Conservation (phyloP, 2,797 vertebrate genomes). For the Paedocypris micromegethes region DNA sequence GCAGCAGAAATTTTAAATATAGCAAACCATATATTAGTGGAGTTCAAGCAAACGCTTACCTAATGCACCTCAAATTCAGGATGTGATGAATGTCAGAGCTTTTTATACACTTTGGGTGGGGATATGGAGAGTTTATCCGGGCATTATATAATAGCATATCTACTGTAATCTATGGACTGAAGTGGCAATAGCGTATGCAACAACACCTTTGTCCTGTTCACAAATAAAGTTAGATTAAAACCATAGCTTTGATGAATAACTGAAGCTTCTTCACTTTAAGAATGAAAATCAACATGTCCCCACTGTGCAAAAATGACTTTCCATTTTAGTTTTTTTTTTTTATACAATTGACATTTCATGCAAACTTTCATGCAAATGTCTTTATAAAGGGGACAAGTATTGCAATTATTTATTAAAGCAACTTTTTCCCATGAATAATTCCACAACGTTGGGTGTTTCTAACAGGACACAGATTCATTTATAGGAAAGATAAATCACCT, state of each 20-base stretch:
- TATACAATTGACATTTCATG: background rate
- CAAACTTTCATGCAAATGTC: background rate
- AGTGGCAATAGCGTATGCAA: constrained; percentile 16
- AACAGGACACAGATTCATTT: no score
- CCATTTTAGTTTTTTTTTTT: background rate
- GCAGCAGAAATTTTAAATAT: background rate
- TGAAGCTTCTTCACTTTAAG: background rate
- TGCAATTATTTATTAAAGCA: no score
- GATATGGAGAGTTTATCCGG: constrained; percentile 28
- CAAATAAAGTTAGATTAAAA: background rate
- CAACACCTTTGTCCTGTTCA: constrained; percentile 29
- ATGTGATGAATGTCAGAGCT: constrained; percentile 1
- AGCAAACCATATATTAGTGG: background rate
- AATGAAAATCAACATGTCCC: background rate
- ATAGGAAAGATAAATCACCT: no score
- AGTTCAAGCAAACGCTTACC: constrained; percentile 25
- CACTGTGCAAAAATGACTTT: background rate
- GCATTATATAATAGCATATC: constrained; percentile 51
- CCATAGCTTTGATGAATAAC: constrained; percentile 4
- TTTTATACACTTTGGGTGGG: constrained; percentile 37
- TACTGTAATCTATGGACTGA: constrained; percentile 34
- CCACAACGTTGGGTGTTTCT: no score
- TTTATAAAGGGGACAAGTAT: no score
- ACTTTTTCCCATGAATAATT: no score
- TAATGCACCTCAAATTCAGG: constrained; percentile 28